phyloP scores from a whole-genome alignment of 2,797 vertebrate species.

The Lepilemur ruficaudatus region DNA sequence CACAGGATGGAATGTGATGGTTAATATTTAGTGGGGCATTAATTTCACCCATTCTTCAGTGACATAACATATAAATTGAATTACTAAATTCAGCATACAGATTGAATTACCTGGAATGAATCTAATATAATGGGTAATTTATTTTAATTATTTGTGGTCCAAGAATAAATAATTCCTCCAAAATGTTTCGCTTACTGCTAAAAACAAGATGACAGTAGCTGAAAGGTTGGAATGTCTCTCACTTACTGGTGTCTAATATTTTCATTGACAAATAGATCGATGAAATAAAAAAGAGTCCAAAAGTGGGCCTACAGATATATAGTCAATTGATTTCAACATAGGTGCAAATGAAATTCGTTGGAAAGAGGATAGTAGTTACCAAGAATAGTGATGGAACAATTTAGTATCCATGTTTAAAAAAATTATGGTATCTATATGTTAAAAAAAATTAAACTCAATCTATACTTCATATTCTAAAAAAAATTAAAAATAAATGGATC shows the following conservation, averaged over 20 bases:
- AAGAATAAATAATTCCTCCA: not conserved
- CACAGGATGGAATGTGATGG: not conserved
- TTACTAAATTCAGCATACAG: not conserved
- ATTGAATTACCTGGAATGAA: not conserved
- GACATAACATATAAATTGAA: not conserved
- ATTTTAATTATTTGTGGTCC: conserved; percentile 10
- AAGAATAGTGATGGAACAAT: not conserved
- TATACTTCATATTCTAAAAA: not conserved
- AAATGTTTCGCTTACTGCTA: not conserved
- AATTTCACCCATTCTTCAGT: not conserved
- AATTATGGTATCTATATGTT: not conserved
- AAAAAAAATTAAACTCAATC: not conserved
- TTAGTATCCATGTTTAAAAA: not conserved
- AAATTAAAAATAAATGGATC: not conserved
- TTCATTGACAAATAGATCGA: not conserved
- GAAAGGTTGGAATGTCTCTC: not conserved
- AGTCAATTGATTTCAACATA: not conserved
- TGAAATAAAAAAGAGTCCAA: not conserved
- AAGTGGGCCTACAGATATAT: not conserved
- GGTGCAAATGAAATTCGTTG: not conserved
- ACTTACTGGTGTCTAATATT: not conserved
- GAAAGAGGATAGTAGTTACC: not conserved
- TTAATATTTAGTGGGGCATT: not conserved
- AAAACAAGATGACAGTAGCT: not conserved
- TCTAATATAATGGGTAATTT: not conserved